Conservation (phyloP, 2,888 invertebrate species). For the Lithophane ornitopus region DNA sequence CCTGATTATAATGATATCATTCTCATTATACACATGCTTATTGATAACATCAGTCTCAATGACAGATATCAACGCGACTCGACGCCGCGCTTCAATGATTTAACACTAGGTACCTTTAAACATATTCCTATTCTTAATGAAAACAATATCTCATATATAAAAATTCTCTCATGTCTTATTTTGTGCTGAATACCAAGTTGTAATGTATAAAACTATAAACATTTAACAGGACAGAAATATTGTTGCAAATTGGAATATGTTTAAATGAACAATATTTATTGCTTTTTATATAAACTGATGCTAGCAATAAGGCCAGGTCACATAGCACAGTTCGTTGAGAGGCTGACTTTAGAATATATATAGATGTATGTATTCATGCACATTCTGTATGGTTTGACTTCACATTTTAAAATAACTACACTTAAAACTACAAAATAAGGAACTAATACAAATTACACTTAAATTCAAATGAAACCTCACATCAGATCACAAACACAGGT, state of each 20-base stretch:
- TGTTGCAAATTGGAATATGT: constrained; percentile 75
- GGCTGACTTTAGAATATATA: constrained; percentile 64
- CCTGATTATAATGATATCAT: constrained; percentile 66
- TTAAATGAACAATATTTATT: constrained; percentile 78
- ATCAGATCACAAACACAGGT: constrained; percentile 90
- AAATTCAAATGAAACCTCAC: constrained; percentile 86
- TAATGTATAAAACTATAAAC: constrained; percentile 65
- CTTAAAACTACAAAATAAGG: constrained; percentile 88
- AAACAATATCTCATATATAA: constrained; percentile 75
- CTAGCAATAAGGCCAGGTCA: constrained; percentile 83
- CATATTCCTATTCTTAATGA: constrained; percentile 80
- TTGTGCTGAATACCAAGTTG: constrained; percentile 75
- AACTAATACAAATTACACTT: constrained; percentile 88
- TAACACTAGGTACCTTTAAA: constrained; percentile 77
- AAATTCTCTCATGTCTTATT: constrained; percentile 80
- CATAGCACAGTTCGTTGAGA: constrained; percentile 67
- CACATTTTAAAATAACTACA: constrained; percentile 78
- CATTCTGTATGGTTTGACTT: constrained; percentile 70
- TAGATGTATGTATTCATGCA: constrained; percentile 63
- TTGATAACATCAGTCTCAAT: constrained; percentile 88
- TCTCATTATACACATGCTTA: constrained; percentile 75
- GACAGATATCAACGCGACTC: constrained; percentile 81
- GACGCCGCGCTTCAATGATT: constrained; percentile 74
- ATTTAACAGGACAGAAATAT: constrained; percentile 69
- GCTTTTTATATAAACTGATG: constrained; percentile 84